Evolutionary conservation across 1,140 invertebrate genomes (phyloP), one percentile per base, ranked within the genome.

Genomic region (Bombus cullumanus): DNA sequence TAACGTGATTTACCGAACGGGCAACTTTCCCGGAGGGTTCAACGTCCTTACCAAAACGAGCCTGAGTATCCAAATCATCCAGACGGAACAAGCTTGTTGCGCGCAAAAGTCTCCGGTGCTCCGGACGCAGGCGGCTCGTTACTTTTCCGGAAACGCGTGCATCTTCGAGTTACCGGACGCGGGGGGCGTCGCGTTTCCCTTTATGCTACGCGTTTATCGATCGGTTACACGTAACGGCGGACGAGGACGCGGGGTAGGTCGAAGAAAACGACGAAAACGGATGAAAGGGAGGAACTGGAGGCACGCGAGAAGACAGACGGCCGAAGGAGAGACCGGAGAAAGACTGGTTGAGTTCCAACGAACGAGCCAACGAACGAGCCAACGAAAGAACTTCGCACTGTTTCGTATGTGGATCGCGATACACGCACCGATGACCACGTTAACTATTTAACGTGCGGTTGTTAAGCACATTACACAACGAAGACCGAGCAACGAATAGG

Each of bases 381-480:
- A 82, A 84, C 81, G 88, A 86, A 87, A 94, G 92, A 93, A 95
- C 92, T 93, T 95, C 94, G 94, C 94, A 94, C 94, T 95, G 94
- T 95, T 95, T 95, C 94, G 93, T 95, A 95, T 95, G 94, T 95
- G 94, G 95, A 95, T 95, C 95, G 94, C 85, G 72, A 81, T 94
- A 87, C 93, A 95, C 93, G 94, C 94, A 93, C 92, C 93, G 94
- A 92, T 94, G 94, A 91, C 85, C 93, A 89, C 92, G 91, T 92
- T 95, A 94, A 93, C 93, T 89, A 92, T 92, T 93, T 94, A 92
- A 85, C 85, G 81, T 82, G 15, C 37, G 82, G 83, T 91, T 75
- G 83, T 86, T 88, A 86, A 83, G 86, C 82, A 59, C 59, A 41
- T 91, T 91, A 80, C 90, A 91, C 90, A 88, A 87, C 81, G 78